Conservation (phyloP, 2,797 vertebrate species). For the Emydoidea blandingii region DNA sequence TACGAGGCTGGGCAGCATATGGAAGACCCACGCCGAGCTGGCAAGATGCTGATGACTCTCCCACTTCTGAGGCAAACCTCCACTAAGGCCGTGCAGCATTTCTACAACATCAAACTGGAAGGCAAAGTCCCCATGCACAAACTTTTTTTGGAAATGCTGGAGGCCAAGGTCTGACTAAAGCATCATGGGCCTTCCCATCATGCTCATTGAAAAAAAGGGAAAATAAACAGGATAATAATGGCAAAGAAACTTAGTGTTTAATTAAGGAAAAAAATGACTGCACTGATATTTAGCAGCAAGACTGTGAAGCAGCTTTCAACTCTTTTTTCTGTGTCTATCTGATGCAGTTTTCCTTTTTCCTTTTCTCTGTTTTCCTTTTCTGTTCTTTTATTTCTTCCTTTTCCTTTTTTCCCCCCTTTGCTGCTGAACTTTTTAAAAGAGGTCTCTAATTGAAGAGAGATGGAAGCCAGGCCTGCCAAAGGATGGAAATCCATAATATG, state of each 20-base stretch:
- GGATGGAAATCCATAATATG: conserved; percentile 94
- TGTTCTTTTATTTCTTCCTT: conserved; percentile 64
- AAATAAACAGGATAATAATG: conserved; percentile 79
- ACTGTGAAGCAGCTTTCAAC: conserved; percentile 90
- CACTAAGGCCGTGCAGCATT: conserved; percentile 99
- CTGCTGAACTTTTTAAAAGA: conserved; percentile 86
- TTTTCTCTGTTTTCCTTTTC: conserved; percentile 75
- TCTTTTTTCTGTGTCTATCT: conserved; percentile 82
- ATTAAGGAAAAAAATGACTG: conserved; percentile 87
- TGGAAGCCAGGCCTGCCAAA: conserved; percentile 97
- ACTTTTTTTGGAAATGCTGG: conserved; percentile 99
- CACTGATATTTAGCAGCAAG: conserved; percentile 89
- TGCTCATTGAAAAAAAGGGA: conserved; percentile 78
- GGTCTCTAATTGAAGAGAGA: conserved; percentile 88
- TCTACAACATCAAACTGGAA: conserved; percentile 99
- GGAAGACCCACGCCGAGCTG: conserved; percentile 96
- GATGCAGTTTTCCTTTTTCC: conserved; percentile 82
- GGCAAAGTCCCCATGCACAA: conserved; percentile 99
- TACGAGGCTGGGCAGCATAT: conserved; percentile 95
- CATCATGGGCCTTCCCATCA: conserved; percentile 78
- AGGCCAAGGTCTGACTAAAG: conserved; percentile 97
- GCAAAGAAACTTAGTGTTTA: conserved; percentile 86
- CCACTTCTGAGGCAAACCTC: conserved; percentile 98
- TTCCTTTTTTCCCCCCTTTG: conserved; percentile 50
- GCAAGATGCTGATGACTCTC: conserved; percentile 99